These are phyloP conservation scores for Xerus rutilus DNA, from an alignment of 2,797 vertebrate species.

Conservation along the genomic window DNA sequence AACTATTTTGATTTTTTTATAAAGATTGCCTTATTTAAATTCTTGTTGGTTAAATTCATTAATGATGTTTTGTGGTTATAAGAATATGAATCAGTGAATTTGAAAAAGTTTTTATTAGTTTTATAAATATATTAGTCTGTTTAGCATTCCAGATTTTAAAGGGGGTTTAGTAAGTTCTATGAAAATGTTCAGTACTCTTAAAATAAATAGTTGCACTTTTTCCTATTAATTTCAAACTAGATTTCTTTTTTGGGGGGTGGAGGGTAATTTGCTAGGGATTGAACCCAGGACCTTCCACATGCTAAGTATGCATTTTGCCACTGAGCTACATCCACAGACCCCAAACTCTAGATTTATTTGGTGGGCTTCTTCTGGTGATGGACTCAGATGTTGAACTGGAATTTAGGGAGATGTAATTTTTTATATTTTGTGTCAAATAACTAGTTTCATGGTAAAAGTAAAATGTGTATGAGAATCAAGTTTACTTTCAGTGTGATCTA, in stretches of 20 bases:
- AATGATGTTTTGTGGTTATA: slow-evolving; percentile 34
- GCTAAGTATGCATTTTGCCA: too few relatives aligned
- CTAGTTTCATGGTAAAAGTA: slow-evolving; percentile 19
- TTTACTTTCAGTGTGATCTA: not conserved
- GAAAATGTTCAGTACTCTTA: not conserved
- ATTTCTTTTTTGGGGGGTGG: too few relatives aligned
- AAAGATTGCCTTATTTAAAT: not conserved
- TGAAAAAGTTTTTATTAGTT: not conserved
- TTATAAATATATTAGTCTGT: not conserved
- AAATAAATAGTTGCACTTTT: not conserved
- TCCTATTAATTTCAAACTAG: not conserved
- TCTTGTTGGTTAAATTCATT: not conserved
- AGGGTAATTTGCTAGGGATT: too few relatives aligned
- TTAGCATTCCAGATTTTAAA: slow-evolving; percentile 23
- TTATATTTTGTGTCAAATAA: not conserved
- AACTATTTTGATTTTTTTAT: not conserved
- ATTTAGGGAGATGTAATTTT: slow-evolving; percentile 5
- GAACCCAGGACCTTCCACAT: too few relatives aligned
- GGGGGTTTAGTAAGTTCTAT: not conserved
- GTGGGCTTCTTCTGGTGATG: not conserved
- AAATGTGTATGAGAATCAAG: not conserved
- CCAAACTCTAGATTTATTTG: not conserved
- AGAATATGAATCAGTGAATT: not conserved
- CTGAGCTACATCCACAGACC: too few relatives aligned
- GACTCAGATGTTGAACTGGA: slow-evolving; percentile 29